phyloP scores from a whole-genome alignment of 2,113 vertebrate species.

The Notothenia coriiceps region DNA sequence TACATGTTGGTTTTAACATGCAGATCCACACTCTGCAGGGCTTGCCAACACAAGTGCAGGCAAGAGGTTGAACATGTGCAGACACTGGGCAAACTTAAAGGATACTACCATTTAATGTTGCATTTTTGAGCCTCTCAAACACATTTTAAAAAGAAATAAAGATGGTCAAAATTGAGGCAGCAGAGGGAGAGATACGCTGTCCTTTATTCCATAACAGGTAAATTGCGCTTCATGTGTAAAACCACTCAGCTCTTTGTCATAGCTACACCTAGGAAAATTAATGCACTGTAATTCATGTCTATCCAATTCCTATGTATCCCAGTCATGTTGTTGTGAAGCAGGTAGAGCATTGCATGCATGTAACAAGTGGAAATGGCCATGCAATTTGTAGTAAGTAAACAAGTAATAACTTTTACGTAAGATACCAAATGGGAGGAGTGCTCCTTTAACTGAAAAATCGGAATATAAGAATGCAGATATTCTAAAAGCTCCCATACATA shows the following conservation, averaged over 20 bases:
- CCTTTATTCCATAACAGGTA: not conserved
- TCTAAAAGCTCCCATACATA: not conserved
- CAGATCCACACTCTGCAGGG: not conserved
- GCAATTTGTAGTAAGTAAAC: no score
- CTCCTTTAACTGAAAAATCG: not conserved
- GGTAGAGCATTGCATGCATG: no score
- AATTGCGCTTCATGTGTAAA: no score
- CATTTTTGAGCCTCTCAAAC: not conserved
- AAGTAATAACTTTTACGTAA: no score
- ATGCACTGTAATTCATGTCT: no score
- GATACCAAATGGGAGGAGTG: no score
- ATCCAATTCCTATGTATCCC: no score
- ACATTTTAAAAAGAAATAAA: not conserved
- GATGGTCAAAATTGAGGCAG: not conserved
- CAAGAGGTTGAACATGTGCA: not conserved
- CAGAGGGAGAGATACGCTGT: not conserved
- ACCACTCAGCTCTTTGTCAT: not conserved
- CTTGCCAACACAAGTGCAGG: not conserved
- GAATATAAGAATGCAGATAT: not conserved
- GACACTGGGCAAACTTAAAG: constrained; percentile 21
- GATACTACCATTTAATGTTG: not conserved
- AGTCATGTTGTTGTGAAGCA: no score
- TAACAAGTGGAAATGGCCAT: no score
- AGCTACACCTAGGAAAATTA: no score
- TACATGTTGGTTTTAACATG: not conserved